Conservation (phyloP, 2,888 invertebrate species). For the Diaprepes abbreviatus region DNA sequence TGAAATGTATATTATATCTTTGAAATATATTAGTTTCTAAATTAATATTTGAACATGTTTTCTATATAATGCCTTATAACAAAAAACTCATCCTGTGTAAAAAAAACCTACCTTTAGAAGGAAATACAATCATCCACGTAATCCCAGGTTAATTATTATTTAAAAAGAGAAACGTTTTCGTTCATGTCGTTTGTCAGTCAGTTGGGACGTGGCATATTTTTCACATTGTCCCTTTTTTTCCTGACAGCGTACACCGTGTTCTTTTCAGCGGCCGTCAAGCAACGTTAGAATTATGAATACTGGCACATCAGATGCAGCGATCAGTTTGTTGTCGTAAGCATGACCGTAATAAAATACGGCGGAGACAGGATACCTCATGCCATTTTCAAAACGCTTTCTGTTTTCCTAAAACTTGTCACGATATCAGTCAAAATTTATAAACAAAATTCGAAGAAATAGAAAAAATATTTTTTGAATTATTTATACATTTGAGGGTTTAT, state of each 20-base stretch:
- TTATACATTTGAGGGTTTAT: too few species aligned
- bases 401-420: conserved; percentile 2
- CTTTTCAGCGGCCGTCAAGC: conserved; percentile 16
- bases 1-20: too few species aligned
- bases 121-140: not conserved
- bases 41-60: too few species aligned
- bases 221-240: conserved; percentile 9
- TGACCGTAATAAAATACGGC: conserved; percentile 1
- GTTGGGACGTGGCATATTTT: conserved; percentile 3
- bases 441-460: not conserved
- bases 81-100: too few species aligned
- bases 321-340: conserved; percentile 18
- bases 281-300: conserved; percentile 21
- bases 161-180: not conserved
- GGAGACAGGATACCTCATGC: not conserved
- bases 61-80: too few species aligned
- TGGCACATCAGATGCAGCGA: conserved; percentile 15
- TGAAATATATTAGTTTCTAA: too few species aligned
- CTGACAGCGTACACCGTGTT: conserved; percentile 24
- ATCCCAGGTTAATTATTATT: conserved; percentile 10
- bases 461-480: too few species aligned
- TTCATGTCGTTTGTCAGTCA: conserved; percentile 9
- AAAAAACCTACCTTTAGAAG: too few species aligned
- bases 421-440: not conserved
- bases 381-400: not conserved